Conservation (phyloP, 2,797 vertebrate species). For the Amphiprion clarkii region DNA sequence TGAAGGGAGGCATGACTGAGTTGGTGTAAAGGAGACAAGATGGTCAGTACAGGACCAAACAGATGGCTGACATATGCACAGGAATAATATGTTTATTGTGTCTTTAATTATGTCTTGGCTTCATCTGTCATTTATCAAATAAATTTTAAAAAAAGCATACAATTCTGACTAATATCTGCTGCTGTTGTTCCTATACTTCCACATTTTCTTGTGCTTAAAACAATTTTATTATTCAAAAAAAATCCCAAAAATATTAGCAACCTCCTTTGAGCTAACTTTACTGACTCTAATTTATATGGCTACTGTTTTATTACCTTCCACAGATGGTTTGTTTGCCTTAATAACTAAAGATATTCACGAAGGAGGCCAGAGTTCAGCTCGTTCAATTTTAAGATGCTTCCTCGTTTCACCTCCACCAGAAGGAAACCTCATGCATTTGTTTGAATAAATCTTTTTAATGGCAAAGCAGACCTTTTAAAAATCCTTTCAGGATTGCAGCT, state of each 20-base stretch:
- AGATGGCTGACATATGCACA: not conserved
- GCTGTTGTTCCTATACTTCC: not conserved
- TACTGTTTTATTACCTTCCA: not conserved
- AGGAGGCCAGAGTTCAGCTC: not conserved
- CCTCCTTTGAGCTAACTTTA: not conserved
- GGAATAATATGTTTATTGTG: not conserved
- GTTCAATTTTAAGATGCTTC: slow-evolving; percentile 16
- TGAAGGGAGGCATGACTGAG: slow-evolving; percentile 21
- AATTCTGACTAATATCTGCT: not conserved
- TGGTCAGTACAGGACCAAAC: slow-evolving; percentile 18
- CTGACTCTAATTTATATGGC: not conserved
- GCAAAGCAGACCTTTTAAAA: slow-evolving; percentile 63
- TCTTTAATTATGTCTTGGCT: not conserved
- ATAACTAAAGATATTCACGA: not conserved
- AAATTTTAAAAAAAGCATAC: not conserved
- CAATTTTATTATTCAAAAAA: not conserved
- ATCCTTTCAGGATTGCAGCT: slow-evolving; percentile 36
- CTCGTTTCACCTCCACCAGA: slow-evolving; percentile 12
- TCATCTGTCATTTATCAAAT: not conserved
- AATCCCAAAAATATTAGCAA: not conserved
- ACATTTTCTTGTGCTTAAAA: not conserved
- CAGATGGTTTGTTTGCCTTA: not conserved
- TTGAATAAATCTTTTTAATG: slow-evolving; percentile 56
- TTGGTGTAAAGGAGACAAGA: not conserved
- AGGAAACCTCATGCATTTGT: slow-evolving; percentile 27